Evolutionary conservation across 2,888 invertebrate species (phyloP).

Genomic region (Brenthis daphne): DNA sequence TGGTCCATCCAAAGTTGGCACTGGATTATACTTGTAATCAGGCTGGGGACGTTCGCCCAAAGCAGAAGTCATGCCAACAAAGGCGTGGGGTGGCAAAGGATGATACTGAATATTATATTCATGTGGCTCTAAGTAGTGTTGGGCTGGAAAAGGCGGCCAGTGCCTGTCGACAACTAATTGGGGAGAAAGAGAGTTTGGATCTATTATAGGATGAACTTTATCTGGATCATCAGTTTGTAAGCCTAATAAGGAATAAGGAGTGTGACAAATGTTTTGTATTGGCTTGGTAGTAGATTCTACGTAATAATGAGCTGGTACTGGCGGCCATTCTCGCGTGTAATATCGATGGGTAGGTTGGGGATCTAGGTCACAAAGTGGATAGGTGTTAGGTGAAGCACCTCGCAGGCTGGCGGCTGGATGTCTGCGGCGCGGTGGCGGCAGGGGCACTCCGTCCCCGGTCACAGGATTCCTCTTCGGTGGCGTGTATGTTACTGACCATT

Average conservation of each 20-base stretch:
- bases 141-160: slow-evolving; percentile 76
- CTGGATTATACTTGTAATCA: slow-evolving; percentile 71
- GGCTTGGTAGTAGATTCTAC: slow-evolving; percentile 68
- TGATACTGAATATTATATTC: slow-evolving; percentile 64
- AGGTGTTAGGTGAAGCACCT: slow-evolving; percentile 68
- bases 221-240: slow-evolving; percentile 68
- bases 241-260: slow-evolving; percentile 71
- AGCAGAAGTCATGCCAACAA: slow-evolving; percentile 73
- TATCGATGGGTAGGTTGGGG: slow-evolving; percentile 74
- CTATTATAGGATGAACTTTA: slow-evolving; percentile 59
- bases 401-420: slow-evolving; percentile 74
- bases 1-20: slow-evolving; percentile 66
- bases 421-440: slow-evolving; percentile 78
- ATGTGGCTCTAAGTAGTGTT: slow-evolving; percentile 69
- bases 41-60: slow-evolving; percentile 67
- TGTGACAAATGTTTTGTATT: slow-evolving; percentile 52
- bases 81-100: slow-evolving; percentile 69
- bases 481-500: slow-evolving; percentile 75
- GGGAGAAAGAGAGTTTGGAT: slow-evolving; percentile 68
- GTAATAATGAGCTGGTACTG: slow-evolving; percentile 70
- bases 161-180: slow-evolving; percentile 66
- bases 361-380: slow-evolving; percentile 47
- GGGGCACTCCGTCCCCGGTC: slow-evolving; percentile 83
- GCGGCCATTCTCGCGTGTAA: slow-evolving; percentile 68
- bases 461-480: slow-evolving; percentile 84